Evolutionary conservation across 2,797 vertebrate species (phyloP).

Genomic region (Brachyalestes nurse): DNA sequence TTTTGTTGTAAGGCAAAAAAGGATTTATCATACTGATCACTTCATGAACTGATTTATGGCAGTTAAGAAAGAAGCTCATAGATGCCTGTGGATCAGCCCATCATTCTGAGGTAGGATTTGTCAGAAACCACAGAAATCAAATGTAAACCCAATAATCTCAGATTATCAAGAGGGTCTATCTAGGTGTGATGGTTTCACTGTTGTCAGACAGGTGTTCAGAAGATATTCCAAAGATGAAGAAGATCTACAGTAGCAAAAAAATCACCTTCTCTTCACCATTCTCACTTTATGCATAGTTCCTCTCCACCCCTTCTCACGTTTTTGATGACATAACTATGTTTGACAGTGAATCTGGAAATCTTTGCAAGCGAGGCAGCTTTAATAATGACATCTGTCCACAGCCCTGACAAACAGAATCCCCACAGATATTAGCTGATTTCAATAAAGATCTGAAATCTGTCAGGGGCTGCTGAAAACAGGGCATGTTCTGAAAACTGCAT

Average conservation of each 20-base stretch:
- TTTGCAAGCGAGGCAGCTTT: conserved; percentile 56
- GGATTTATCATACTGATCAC: background rate
- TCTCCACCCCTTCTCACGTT: background rate
- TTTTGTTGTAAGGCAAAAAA: background rate
- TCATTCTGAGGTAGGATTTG: background rate
- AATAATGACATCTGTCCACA: conserved; percentile 65
- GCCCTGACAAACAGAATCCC: conserved; percentile 13
- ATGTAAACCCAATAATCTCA: background rate
- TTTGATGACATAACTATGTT: conserved; percentile 60
- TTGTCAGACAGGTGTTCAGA: background rate
- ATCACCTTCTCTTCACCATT: conserved; percentile 61
- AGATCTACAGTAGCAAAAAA: conserved; percentile 11
- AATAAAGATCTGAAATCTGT: conserved; percentile 63
- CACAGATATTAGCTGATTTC: conserved; percentile 69
- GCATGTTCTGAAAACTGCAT: conserved; percentile 3
- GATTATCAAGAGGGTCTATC: background rate
- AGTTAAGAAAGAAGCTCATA: background rate
- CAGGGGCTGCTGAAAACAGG: conserved; percentile 17
- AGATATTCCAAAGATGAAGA: background rate
- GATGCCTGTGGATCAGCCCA: background rate
- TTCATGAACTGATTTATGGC: background rate
- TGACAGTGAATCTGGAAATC: conserved; percentile 63
- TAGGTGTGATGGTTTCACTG: background rate
- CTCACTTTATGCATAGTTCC: conserved; percentile 61
- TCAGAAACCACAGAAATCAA: background rate